Conservation (phyloP, 2,113 vertebrate genomes). For the Caloenas nicobarica region DNA sequence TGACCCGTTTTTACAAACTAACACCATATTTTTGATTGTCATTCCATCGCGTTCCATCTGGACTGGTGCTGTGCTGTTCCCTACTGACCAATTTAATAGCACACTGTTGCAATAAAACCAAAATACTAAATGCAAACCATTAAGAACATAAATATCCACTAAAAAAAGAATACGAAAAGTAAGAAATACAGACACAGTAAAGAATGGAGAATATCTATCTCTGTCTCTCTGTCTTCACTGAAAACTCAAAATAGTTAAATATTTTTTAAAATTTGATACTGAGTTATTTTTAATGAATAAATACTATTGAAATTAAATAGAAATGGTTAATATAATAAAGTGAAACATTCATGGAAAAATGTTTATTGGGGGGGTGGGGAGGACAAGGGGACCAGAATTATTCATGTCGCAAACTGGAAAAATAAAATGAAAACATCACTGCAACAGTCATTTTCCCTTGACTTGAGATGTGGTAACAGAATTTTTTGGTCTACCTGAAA, state of each 20-base stretch:
- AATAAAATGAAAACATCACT: neutral
- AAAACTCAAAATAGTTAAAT: neutral
- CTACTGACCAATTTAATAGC: neutral
- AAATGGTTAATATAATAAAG: neutral
- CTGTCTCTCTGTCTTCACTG: neutral
- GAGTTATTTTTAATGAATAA: neutral
- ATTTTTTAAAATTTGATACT: neutral
- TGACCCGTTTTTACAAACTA: neutral
- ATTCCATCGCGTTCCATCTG: neutral
- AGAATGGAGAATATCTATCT: neutral
- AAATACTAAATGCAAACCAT: neutral
- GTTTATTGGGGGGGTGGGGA: neutral
- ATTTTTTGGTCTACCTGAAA: neutral
- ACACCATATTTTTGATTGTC: neutral
- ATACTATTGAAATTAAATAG: neutral
- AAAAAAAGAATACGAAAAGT: neutral
- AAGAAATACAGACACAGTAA: neutral
- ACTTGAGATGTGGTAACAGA: neutral
- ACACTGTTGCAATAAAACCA: neutral
- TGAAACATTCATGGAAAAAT: neutral
- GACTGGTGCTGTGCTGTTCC: neutral
- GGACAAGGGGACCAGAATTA: neutral
- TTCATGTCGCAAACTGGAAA: neutral
- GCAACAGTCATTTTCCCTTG: neutral
- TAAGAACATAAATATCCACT: neutral